phyloP scores from a whole-genome alignment of 1,140 invertebrate genomes.

The Drosophila obscura region DNA sequence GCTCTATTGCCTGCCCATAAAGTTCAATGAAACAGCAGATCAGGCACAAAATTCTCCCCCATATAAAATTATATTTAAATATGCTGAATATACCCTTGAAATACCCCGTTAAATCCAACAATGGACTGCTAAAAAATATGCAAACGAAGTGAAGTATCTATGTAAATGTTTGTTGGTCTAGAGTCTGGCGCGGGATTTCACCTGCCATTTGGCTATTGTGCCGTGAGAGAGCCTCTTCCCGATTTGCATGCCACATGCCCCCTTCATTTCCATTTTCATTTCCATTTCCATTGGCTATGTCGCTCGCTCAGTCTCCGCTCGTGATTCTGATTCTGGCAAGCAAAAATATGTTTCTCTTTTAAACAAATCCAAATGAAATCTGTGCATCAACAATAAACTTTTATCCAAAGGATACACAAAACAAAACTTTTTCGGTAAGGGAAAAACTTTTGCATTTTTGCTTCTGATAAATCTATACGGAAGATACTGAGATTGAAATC shows the following conservation, averaged over 20 bases:
- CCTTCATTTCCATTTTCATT: constrained; percentile 8
- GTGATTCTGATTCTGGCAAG: constrained; percentile 19
- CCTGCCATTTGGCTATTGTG: constrained; percentile 63
- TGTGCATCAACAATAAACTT: constrained; percentile 73
- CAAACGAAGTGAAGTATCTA: constrained; percentile 69
- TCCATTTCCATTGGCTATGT: constrained; percentile 4
- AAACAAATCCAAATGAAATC: constrained; percentile 78
- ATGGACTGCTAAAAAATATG: constrained; percentile 52
- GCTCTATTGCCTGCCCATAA: too few relatives aligned
- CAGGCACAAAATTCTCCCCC: too few relatives aligned
- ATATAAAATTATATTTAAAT: background rate
- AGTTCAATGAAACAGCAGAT: too few relatives aligned
- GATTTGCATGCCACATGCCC: constrained; percentile 16
- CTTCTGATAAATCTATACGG: constrained; percentile 64
- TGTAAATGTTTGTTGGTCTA: constrained; percentile 70
- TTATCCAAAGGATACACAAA: constrained; percentile 34
- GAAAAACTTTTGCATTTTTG: constrained; percentile 50
- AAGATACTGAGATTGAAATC: constrained; percentile 79
- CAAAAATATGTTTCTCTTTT: constrained; percentile 73
- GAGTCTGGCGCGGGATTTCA: constrained; percentile 38
- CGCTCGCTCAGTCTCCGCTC: background rate
- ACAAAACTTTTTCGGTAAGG: constrained; percentile 27
- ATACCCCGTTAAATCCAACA: constrained; percentile 28
- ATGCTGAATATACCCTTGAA: constrained; percentile 3
- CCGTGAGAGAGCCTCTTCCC: constrained; percentile 11